These are phyloP conservation scores for Myrmecobius fasciatus DNA, from an alignment of 2,113 vertebrate genomes.

Conservation along the genomic window DNA sequence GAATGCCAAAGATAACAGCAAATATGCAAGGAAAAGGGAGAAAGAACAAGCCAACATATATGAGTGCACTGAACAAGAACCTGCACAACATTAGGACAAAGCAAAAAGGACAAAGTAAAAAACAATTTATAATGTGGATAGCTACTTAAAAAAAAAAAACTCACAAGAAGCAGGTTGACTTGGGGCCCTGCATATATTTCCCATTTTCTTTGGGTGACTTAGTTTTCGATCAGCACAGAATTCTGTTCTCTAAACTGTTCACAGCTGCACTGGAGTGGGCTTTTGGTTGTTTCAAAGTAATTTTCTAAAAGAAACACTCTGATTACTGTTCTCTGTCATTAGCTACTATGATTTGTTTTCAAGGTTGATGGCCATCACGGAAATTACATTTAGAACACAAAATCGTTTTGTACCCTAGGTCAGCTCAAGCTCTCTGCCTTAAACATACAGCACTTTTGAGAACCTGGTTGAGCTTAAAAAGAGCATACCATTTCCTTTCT, in stretches of 20 bases:
- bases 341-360: conserved; percentile 69
- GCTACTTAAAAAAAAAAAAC: conserved; percentile 45
- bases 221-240: conserved; percentile 20
- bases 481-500: conserved; percentile 35
- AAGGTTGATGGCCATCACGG: conserved; percentile 57
- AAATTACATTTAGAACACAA: conserved; percentile 41
- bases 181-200: conserved; percentile 27
- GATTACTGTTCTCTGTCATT: conserved; percentile 62
- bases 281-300: conserved; percentile 62
- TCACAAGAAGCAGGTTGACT: not conserved
- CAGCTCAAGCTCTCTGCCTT: not conserved
- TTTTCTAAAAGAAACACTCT: conserved; percentile 67
- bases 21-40: conserved; percentile 62
- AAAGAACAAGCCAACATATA: conserved; percentile 27
- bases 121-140: not conserved
- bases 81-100: conserved; percentile 16
- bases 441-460: conserved; percentile 42
- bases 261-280: conserved; percentile 54
- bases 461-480: conserved; percentile 51
- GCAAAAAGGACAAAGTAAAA: conserved; percentile 21
- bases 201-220: conserved; percentile 26
- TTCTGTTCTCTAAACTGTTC: conserved; percentile 61
- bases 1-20: conserved; percentile 73
- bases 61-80: conserved; percentile 49
- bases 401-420: not conserved